Percentiles rank a stretch among this genome's conserved stretches.
Conservation (phyloP, 1,140 invertebrate species). For the Eriosoma lanigerum region DNA sequence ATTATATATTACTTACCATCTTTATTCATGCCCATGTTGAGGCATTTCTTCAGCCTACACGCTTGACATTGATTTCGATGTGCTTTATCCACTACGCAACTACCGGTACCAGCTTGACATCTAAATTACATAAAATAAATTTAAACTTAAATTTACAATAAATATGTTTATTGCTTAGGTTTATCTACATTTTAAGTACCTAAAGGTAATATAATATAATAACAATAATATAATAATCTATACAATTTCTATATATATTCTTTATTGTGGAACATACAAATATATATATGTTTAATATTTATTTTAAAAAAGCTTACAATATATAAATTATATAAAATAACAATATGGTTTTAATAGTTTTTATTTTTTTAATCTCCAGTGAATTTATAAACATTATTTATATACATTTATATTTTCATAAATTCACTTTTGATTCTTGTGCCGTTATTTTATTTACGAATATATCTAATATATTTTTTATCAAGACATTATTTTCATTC, state of each 20-base stretch:
- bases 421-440: background rate
- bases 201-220: too few species aligned
- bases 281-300: too few species aligned
- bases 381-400: background rate
- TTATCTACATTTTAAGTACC: too few species aligned
- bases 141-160: background rate
- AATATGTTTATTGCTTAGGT: too few species aligned
- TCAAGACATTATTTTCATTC: background rate
- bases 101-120: slow-evolving; percentile 93
- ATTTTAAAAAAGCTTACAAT: too few species aligned
- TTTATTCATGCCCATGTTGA: slow-evolving; percentile 99
- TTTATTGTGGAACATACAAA: too few species aligned
- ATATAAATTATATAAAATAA: background rate
- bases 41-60: slow-evolving; percentile 95
- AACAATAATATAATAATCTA: too few species aligned
- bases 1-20: slow-evolving; percentile 76
- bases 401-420: background rate
- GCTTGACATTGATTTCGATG: slow-evolving; percentile 98
- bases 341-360: too few species aligned
- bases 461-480: background rate
- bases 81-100: slow-evolving; percentile 96
- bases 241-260: too few species aligned
- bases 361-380: too few species aligned
- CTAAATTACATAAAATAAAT: slow-evolving; percentile 60
- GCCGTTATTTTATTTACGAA: background rate